Percentiles rank a stretch among this genome's conserved stretches.
Conservation (phyloP, 2,797 vertebrate genomes). For the Acrossocheilus fasciatus region DNA sequence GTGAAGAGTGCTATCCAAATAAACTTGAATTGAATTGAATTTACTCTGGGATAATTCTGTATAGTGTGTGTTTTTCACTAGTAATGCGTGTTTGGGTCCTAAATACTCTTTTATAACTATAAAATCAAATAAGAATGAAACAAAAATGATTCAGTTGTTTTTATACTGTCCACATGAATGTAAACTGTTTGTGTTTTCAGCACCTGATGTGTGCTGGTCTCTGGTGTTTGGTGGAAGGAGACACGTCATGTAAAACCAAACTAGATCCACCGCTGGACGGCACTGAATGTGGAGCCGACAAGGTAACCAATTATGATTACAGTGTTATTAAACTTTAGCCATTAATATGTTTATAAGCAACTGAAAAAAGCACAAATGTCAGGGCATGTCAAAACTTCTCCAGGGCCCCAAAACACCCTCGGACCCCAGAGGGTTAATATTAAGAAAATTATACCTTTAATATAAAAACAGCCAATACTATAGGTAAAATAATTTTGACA, state of each 20-base stretch:
- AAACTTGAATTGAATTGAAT: too few relatives aligned
- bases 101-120: background rate
- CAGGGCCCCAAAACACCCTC: too few relatives aligned
- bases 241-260: constrained; percentile 94
- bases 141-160: background rate
- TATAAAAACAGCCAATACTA: background rate
- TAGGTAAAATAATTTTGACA: background rate
- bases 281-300: constrained; percentile 94
- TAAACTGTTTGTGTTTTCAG: constrained; percentile 75
- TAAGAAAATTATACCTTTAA: background rate
- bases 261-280: constrained; percentile 95
- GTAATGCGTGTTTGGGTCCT: background rate
- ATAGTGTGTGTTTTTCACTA: background rate
- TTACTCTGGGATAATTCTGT: background rate
- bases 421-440: background rate
- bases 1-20: too few relatives aligned
- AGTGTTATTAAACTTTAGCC: background rate
- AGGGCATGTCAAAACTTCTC: too few relatives aligned
- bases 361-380: too few relatives aligned
- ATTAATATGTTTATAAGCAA: too few relatives aligned
- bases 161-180: background rate
- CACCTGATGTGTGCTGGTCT: constrained; percentile 97
- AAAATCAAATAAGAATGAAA: background rate
- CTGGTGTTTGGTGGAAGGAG: constrained; percentile 96
- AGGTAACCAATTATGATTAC: constrained; percentile 77